phyloP scores from a whole-genome alignment of 2,888 invertebrate genomes.

The Gandaritis pyraliata region DNA sequence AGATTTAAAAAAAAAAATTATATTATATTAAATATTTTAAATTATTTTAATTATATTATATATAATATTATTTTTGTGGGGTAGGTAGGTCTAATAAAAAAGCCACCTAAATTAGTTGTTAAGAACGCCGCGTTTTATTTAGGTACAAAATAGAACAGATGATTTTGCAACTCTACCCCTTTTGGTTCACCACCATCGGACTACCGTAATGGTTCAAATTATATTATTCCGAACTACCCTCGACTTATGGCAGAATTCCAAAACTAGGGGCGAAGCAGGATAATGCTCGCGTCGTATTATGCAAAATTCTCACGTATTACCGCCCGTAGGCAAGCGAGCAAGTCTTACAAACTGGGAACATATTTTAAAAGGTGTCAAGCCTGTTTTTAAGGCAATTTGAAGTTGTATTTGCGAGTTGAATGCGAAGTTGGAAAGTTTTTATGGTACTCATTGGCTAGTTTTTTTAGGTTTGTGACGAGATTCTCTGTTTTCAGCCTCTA shows the following conservation, averaged over 20 bases:
- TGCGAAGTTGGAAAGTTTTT: conserved; percentile 18
- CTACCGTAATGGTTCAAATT: conserved; percentile 46
- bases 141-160: too few relatives aligned
- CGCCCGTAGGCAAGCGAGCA: conserved; percentile 40
- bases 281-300: conserved; percentile 57
- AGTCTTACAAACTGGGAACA: conserved; percentile 49
- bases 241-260: conserved; percentile 59
- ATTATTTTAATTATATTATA: too few relatives aligned
- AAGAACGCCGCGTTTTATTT: too few relatives aligned
- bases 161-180: not conserved
- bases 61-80: too few relatives aligned
- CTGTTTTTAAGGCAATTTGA: conserved; percentile 36
- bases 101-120: too few relatives aligned
- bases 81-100: too few relatives aligned
- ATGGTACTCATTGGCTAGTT: conserved; percentile 1
- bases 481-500: too few relatives aligned
- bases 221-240: conserved; percentile 47
- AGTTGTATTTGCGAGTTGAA: conserved; percentile 28
- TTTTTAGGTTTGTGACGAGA: not conserved
- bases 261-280: conserved; percentile 49
- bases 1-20: too few relatives aligned
- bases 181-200: conserved; percentile 12
- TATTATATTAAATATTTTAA: too few relatives aligned
- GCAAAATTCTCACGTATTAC: conserved; percentile 62
- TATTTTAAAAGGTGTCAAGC: conserved; percentile 52